These are phyloP conservation scores for Craterocephalus amniculus DNA, from an alignment of 2,797 vertebrate species.

Conservation along the genomic window DNA sequence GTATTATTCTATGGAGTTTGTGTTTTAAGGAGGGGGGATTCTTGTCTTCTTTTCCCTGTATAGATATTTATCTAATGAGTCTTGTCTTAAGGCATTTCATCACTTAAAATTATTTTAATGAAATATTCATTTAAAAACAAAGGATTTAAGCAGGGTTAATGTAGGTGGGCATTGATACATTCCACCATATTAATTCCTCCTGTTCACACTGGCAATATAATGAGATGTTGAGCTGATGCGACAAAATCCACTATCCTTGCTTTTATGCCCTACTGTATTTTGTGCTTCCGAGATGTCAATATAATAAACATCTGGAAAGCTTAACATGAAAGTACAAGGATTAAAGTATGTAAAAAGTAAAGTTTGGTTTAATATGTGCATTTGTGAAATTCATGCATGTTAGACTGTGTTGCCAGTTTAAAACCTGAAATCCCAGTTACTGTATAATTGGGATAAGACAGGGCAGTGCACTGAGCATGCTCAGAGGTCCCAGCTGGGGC, in stretches of 20 bases:
- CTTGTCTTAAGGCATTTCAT: too few relatives aligned
- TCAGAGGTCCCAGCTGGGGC: constrained; percentile 70
- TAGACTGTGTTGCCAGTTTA: constrained; percentile 24
- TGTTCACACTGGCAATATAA: not conserved
- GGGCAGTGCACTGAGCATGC: constrained; percentile 68
- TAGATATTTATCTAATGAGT: too few relatives aligned
- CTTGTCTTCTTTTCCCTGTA: too few relatives aligned
- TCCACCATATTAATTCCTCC: not conserved
- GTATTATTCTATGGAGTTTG: too few relatives aligned
- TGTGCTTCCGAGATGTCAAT: too few relatives aligned
- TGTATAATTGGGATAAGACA: constrained; percentile 47
- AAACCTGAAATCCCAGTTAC: constrained; percentile 25
- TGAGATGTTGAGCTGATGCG: not conserved
- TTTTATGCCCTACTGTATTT: not conserved
- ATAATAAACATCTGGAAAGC: too few relatives aligned
- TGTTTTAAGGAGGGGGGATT: too few relatives aligned
- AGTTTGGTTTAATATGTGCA: constrained; percentile 21
- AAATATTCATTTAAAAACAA: too few relatives aligned
- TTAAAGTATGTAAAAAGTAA: not conserved
- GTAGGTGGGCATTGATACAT: not conserved
- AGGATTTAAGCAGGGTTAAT: too few relatives aligned
- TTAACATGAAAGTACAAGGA: not conserved
- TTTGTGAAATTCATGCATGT: constrained; percentile 17
- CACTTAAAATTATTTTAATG: too few relatives aligned
- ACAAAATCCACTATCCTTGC: not conserved